Percentiles rank a stretch among this genome's conserved stretches.
phyloP scores from a whole-genome alignment of 2,113 vertebrate species.

The Engraulis encrasicolus region DNA sequence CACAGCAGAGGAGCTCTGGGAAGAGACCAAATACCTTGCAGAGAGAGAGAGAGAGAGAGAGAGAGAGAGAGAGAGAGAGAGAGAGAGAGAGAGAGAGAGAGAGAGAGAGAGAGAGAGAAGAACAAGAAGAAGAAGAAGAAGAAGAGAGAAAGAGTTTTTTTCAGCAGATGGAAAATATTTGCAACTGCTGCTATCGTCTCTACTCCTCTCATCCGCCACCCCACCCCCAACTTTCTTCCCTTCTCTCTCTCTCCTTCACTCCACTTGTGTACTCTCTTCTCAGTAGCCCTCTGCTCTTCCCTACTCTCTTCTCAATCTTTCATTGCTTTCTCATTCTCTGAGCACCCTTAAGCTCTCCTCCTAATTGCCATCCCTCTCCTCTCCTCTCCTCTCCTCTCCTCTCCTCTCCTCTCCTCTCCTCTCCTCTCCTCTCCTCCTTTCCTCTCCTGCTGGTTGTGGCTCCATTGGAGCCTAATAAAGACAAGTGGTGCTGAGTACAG shows the following conservation, averaged over 20 bases:
- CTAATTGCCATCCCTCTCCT: neutral
- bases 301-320: neutral
- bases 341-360: neutral
- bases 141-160: neutral
- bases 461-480: neutral
- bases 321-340: neutral
- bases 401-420: neutral
- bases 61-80: neutral
- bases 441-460: neutral
- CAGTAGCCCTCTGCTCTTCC: no score
- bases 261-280: neutral
- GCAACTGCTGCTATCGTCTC: constrained; percentile 40
- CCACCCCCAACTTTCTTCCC: no score
- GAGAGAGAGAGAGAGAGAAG: neutral
- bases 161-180: constrained; percentile 53
- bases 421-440: neutral
- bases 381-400: neutral
- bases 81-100: neutral
- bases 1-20: constrained; percentile 35
- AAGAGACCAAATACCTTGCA: constrained; percentile 49
- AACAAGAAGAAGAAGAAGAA: no score
- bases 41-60: constrained; percentile 25
- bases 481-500: neutral
- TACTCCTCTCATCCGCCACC: constrained; percentile 17
- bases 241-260: no score